Evolutionary conservation across 2,888 invertebrate species (phyloP).

Genomic region (Phragmatobia fuliginosa): DNA sequence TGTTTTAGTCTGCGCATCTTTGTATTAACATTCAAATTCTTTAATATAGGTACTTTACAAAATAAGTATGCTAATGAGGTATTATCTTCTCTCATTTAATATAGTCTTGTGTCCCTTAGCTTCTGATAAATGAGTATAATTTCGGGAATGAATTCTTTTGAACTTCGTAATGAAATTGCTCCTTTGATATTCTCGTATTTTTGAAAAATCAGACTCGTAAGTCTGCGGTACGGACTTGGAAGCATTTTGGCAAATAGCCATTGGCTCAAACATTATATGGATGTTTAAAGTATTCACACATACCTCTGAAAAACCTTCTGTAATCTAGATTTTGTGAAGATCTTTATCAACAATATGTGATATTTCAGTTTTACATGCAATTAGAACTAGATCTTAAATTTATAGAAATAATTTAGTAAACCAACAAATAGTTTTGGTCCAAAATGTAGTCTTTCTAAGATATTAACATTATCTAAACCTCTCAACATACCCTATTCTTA

Average conservation of each 20-base stretch:
- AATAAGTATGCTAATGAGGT: slow-evolving; percentile 40
- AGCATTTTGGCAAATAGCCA: slow-evolving; percentile 42
- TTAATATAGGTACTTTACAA: slow-evolving; percentile 30
- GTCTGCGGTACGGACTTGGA: slow-evolving; percentile 15
- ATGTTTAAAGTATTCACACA: slow-evolving; percentile 24
- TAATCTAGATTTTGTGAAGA: background rate
- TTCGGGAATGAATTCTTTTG: slow-evolving; percentile 24
- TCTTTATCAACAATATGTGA: background rate
- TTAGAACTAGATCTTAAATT: background rate
- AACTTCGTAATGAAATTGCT: slow-evolving; percentile 34
- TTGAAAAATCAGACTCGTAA: slow-evolving; percentile 26
- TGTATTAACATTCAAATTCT: slow-evolving; percentile 18
- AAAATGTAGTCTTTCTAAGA: background rate
- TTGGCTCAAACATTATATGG: slow-evolving; percentile 30
- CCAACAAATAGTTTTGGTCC: background rate
- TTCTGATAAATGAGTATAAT: slow-evolving; percentile 38
- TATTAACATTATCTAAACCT: slow-evolving; percentile 6
- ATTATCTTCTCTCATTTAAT: slow-evolving; percentile 35
- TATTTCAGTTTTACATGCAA: background rate
- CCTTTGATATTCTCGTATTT: slow-evolving; percentile 40
- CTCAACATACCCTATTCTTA: background rate
- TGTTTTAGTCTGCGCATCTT: slow-evolving; percentile 16
- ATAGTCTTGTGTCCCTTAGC: slow-evolving; percentile 24
- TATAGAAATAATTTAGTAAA: background rate
- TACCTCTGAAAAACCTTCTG: slow-evolving; percentile 5